These are phyloP conservation scores for Scaptomyza caliginosa DNA, from an alignment of 2,888 invertebrate genomes.

Conservation along the genomic window DNA sequence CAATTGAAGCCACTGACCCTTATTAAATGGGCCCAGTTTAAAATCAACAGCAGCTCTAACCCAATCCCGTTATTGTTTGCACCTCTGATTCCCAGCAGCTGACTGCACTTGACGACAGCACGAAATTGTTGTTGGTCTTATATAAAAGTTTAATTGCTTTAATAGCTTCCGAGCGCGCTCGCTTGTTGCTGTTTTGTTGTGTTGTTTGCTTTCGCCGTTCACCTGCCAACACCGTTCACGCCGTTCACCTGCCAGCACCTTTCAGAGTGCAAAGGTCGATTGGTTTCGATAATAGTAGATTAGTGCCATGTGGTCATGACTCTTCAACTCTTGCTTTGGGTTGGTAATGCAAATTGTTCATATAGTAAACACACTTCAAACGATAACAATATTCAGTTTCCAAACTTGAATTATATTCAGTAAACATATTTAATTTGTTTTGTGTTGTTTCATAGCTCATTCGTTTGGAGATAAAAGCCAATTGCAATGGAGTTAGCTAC, in stretches of 20 bases:
- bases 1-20: not conserved
- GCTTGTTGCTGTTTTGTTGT: conserved; percentile 33
- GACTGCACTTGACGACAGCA: conserved; percentile 5
- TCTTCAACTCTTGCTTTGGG: conserved; percentile 13
- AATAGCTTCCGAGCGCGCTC: conserved; percentile 1
- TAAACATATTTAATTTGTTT: not conserved
- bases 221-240: too few species aligned
- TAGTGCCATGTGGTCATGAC: conserved; percentile 17
- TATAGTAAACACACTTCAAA: conserved; percentile 2
- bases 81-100: not conserved
- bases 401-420: conserved; percentile 6
- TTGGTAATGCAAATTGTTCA: conserved; percentile 2
- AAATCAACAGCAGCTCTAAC: not conserved
- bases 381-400: conserved; percentile 6
- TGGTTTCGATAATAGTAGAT: not conserved
- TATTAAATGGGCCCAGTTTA: not conserved
- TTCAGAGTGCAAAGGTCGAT: conserved; percentile 34
- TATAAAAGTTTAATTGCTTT: conserved; percentile 47
- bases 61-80: not conserved
- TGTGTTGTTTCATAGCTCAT: conserved; percentile 15
- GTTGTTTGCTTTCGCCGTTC: conserved; percentile 10
- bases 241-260: not conserved
- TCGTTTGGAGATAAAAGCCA: conserved; percentile 18
- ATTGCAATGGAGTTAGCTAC: conserved; percentile 32
- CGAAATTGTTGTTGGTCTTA: conserved; percentile 31